Base-by-base conservation (phyloP, 2,888 invertebrate genomes). In the Halocaridina rubra region DNA sequence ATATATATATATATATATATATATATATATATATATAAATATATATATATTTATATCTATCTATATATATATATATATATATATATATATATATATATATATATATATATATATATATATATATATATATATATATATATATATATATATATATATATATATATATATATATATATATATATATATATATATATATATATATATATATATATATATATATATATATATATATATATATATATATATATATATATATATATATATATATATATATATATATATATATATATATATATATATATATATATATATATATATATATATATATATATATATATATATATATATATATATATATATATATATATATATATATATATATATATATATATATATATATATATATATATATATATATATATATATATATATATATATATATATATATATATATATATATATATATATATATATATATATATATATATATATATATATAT, bases 261-360 rank as follows among this genome's bases (percentile, higher is more conserved):
- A 75, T 75, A 75, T 75, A 75, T 39, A 75, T 75, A 75, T 75
- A 75, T 75, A 5, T 75, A 75, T 75, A 75, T 75, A 75, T 71
- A 71, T 71, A 71, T 71, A 71, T 71, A 71, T 71, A 71, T 71
- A 19, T 71, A 71, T 71, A 71, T 24, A 71, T 71, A 71, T 24
- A 71, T 71, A 71, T 71, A 71, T 19, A 71, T 71, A 71, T 13
- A 71, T 71, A 19, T 24, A 71, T 71, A 71, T 71, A 71, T 71
- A 71, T 71, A 71, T 13, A 71, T 57, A 57, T 19, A 71, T 71
- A 71, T 24, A 71, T 71, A 19, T 24, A 71, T 32, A 74, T 32
- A 74, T 13, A 74, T 74, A 74, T 30, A 7, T 74, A 16, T 10
- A 1, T 46, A 16, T 2, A 16, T 46, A 16, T 1, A 16, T 46